Conservation (phyloP, 2,888 invertebrate genomes). For the Neoascia interrupta region DNA sequence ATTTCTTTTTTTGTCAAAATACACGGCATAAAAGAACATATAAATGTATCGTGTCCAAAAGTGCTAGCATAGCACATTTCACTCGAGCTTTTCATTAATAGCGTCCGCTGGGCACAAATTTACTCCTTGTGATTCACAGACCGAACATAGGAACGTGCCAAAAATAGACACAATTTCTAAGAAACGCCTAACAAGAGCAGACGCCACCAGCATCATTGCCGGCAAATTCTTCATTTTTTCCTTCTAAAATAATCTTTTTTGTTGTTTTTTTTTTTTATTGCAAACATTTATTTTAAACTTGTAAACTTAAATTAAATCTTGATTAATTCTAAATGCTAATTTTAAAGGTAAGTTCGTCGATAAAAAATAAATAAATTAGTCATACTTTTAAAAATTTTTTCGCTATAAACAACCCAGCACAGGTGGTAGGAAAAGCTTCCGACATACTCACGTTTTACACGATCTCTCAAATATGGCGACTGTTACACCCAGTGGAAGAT, state of each 20-base stretch:
- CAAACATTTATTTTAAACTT: too few species aligned
- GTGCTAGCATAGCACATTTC: slow-evolving; percentile 42
- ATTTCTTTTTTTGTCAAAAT: slow-evolving; percentile 47
- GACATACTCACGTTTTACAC: slow-evolving; percentile 22
- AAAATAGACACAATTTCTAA: slow-evolving; percentile 64
- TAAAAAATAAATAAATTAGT: slow-evolving; percentile 45
- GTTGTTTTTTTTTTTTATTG: too few species aligned
- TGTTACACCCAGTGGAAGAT: background rate
- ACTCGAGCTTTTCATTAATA: slow-evolving; percentile 64
- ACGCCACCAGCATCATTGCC: slow-evolving; percentile 49
- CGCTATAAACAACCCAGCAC: slow-evolving; percentile 58
- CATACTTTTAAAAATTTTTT: slow-evolving; percentile 32
- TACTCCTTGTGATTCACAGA: slow-evolving; percentile 57
- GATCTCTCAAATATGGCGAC: slow-evolving; percentile 32
- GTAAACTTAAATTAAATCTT: slow-evolving; percentile 22
- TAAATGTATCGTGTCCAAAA: slow-evolving; percentile 24
- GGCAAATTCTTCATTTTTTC: too few species aligned
- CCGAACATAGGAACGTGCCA: slow-evolving; percentile 57
- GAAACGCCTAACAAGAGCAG: slow-evolving; percentile 53
- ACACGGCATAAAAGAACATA: slow-evolving; percentile 17
- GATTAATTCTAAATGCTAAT: slow-evolving; percentile 48
- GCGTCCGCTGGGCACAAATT: slow-evolving; percentile 55
- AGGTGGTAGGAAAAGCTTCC: slow-evolving; percentile 59
- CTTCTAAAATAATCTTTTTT: too few species aligned
- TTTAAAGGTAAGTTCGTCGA: slow-evolving; percentile 30